Evolutionary conservation across 2,888 invertebrate species (phyloP), one percentile per base, ranked within the genome.

Genomic region (Maniola hyperantus): DNA sequence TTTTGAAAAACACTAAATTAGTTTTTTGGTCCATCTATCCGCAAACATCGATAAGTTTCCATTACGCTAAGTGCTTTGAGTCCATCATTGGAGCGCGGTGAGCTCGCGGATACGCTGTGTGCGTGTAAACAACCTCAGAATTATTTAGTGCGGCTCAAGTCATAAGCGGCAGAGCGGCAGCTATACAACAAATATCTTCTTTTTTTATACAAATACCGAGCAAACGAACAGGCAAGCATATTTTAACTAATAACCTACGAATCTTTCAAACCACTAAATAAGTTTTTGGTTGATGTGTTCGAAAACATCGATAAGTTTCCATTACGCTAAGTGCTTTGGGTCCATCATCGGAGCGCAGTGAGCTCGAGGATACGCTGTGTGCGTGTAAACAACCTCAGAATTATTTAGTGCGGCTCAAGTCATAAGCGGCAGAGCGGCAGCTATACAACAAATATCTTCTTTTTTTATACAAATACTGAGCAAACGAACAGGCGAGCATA

Each of bases 101-200:
- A 50, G 34, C 18, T 15, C n/a, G 57, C 36, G 57, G 26, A 39
- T n/a, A 48, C 46, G 18, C 50, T 48, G 44, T 61, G 58, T 53
- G 62, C 65, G 61, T 61, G 65, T 68, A 68, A 68, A 68, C 46
- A 65, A 61, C 46, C 62, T 11, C 61, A 44, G 57, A 65, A 65
- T 68, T 68, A 54, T 59, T 64, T 67, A 44, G 20, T 34, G 8
- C 2, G 48, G 48, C 8, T 18, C 48, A 48, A 8, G 10, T 5
- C n/a, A 46, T 46, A 46, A 15, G 13, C 13, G 42, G 13, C 26
- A 26, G 13, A 42, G 42, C 42, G 10, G 42, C 5, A 42, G n/a
- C n/a, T n/a, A n/a, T n/a, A n/a, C n/a, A n/a, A n/a, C n/a, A n/a
- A n/a, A n/a, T n/a, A n/a, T n/a, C n/a, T n/a, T n/a, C n/a, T n/a